phyloP scores from a whole-genome alignment of 1,140 invertebrate species.

The Adelges cooleyi region DNA sequence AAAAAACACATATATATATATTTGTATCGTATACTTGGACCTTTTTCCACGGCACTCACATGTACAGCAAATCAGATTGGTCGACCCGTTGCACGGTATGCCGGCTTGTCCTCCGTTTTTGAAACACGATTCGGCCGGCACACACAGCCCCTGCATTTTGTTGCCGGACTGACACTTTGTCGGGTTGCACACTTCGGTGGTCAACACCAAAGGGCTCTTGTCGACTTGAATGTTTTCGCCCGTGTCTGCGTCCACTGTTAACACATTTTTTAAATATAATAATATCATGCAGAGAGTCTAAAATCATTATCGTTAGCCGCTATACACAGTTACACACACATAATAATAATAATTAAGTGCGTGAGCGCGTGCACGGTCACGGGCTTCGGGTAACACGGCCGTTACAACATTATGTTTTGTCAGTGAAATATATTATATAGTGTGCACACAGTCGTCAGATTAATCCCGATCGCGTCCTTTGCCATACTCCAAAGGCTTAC shows the following conservation, averaged over 20 bases:
- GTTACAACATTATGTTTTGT: too few relatives aligned
- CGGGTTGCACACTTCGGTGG: constrained; percentile 5
- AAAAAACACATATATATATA: too few relatives aligned
- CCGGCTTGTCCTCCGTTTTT: constrained; percentile 30
- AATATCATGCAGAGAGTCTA: too few relatives aligned
- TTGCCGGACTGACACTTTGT: constrained; percentile 26
- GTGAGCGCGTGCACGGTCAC: neutral
- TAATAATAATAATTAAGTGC: neutral
- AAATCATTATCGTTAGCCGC: too few relatives aligned
- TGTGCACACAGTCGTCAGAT: too few relatives aligned
- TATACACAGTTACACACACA: too few relatives aligned
- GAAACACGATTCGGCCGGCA: constrained; percentile 31
- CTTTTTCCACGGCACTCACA: too few relatives aligned
- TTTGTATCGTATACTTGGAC: too few relatives aligned
- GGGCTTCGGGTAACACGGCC: too few relatives aligned
- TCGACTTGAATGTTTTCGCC: neutral
- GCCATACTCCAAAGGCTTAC: too few relatives aligned
- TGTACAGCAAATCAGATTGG: constrained; percentile 29
- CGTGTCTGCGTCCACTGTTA: neutral
- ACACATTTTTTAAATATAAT: neutral
- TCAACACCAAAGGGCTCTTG: constrained; percentile 12
- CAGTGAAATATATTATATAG: too few relatives aligned
- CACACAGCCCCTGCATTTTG: constrained; percentile 31
- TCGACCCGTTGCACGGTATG: constrained; percentile 14
- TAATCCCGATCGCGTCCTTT: too few relatives aligned